These are phyloP conservation scores for Matsumyia berberina DNA, from an alignment of 2,888 invertebrate genomes.

Conservation along the genomic window DNA sequence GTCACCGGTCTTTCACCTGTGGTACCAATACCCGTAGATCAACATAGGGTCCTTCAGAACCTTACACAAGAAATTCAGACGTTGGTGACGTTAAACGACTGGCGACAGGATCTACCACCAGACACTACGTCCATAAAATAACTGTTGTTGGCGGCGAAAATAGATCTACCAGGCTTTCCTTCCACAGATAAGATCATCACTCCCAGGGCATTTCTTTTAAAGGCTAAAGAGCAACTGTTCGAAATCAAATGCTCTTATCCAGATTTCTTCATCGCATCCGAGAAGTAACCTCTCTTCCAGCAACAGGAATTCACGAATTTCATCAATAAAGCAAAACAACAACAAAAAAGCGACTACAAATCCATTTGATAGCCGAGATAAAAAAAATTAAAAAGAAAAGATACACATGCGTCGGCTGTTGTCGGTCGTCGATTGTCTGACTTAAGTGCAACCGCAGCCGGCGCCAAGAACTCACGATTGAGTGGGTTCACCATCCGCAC, in stretches of 20 bases:
- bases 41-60: too few species aligned
- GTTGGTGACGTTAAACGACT: too few species aligned
- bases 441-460: slow-evolving; percentile 55
- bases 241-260: too few species aligned
- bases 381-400: slow-evolving; percentile 11
- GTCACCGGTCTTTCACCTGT: too few species aligned
- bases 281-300: slow-evolving; percentile 13
- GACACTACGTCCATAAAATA: too few species aligned
- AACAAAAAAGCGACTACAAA: slow-evolving; percentile 10
- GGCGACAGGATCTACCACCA: too few species aligned
- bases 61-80: too few species aligned
- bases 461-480: slow-evolving; percentile 71
- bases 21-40: too few species aligned
- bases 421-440: slow-evolving; percentile 54
- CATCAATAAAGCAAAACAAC: slow-evolving; percentile 27
- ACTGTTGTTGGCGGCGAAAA: too few species aligned
- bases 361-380: slow-evolving; percentile 33
- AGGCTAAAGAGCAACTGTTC: not conserved
- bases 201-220: too few species aligned
- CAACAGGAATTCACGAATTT: slow-evolving; percentile 37
- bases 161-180: too few species aligned
- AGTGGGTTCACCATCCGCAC: slow-evolving; percentile 62
- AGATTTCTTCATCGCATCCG: not conserved
- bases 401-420: slow-evolving; percentile 42
- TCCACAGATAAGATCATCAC: too few species aligned